Percentiles rank a stretch among this genome's conserved stretches.
phyloP scores from a whole-genome alignment of 2,113 vertebrate genomes.

The Glaucidium brasilianum region DNA sequence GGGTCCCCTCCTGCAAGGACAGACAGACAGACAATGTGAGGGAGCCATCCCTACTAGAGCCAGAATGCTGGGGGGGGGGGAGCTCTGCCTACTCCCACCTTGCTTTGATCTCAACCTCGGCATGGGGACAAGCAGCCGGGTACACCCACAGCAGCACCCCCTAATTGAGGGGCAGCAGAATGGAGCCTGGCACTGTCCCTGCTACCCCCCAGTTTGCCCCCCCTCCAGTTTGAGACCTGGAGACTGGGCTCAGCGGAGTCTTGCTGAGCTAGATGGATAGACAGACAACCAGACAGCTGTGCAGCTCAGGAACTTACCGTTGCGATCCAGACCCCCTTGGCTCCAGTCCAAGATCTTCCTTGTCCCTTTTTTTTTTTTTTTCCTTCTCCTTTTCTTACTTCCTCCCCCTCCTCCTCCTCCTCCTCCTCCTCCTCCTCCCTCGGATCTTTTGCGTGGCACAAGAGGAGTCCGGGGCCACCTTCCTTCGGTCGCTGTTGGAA shows the following conservation, averaged over 20 bases:
- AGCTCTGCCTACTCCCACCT: not conserved
- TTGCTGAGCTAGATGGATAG: not conserved
- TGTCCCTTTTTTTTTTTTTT: not conserved
- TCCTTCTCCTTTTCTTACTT: not conserved
- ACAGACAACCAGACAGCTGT: not conserved
- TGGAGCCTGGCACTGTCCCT: not conserved
- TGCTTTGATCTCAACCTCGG: not conserved
- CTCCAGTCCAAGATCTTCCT: not conserved
- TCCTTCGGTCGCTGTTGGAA: not conserved
- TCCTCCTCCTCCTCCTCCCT: slow-evolving; percentile 16
- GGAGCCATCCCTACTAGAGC: not conserved
- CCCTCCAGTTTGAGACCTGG: not conserved
- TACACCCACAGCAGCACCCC: rapidly evolving
- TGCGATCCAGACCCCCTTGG: not conserved
- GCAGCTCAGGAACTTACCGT: not conserved
- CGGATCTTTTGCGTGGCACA: not conserved
- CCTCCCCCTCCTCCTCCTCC: not conserved
- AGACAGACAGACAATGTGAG: not conserved
- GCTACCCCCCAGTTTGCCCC: no score
- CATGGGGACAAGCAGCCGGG: not conserved
- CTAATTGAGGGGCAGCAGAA: not conserved
- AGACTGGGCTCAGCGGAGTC: not conserved
- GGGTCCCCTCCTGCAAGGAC: not conserved
- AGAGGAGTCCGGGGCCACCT: not conserved
- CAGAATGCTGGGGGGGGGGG: not conserved